Conservation (phyloP, 2,797 vertebrate genomes). For the Rachycentron canadum region DNA sequence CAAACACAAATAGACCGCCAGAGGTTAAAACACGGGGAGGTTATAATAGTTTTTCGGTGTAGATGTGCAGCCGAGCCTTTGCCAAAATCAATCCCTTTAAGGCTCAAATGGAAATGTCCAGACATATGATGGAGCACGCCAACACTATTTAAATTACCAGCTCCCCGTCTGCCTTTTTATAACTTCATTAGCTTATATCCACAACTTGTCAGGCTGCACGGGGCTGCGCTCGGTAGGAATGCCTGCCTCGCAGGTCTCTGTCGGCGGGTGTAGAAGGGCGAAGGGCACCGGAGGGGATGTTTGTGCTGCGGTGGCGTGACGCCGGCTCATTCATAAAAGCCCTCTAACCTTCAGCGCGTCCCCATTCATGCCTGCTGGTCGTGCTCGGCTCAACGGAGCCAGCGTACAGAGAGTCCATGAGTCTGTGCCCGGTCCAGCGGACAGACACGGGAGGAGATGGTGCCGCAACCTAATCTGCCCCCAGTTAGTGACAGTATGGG, state of each 20-base stretch:
- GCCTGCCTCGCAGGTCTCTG: conserved; percentile 55
- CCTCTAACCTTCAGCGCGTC: conserved; percentile 85
- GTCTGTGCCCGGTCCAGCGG: conserved; percentile 1
- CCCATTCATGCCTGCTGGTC: conserved; percentile 85
- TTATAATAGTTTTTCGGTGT: conserved; percentile 10
- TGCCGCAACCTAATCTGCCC: neutral
- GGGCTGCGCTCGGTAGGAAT: conserved; percentile 49
- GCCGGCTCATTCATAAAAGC: conserved; percentile 96
- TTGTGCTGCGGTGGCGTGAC: conserved; percentile 91
- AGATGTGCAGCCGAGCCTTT: neutral
- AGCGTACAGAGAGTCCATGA: neutral
- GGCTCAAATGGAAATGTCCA: conserved; percentile 13
- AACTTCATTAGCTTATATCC: conserved; percentile 16
- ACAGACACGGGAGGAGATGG: neutral
- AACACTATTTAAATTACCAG: conserved; percentile 14
- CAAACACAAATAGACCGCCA: conserved; percentile 15
- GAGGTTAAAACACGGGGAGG: neutral
- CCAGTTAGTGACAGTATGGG: neutral
- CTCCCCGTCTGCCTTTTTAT: conserved; percentile 10
- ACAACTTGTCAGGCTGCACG: conserved; percentile 19
- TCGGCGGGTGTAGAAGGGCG: conserved; percentile 71
- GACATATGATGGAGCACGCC: neutral
- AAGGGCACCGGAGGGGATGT: conserved; percentile 80
- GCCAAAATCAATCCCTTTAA: conserved; percentile 15
- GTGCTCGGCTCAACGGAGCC: neutral